Conservation (phyloP, 1,140 invertebrate species). For the Scaptomyza graminum region DNA sequence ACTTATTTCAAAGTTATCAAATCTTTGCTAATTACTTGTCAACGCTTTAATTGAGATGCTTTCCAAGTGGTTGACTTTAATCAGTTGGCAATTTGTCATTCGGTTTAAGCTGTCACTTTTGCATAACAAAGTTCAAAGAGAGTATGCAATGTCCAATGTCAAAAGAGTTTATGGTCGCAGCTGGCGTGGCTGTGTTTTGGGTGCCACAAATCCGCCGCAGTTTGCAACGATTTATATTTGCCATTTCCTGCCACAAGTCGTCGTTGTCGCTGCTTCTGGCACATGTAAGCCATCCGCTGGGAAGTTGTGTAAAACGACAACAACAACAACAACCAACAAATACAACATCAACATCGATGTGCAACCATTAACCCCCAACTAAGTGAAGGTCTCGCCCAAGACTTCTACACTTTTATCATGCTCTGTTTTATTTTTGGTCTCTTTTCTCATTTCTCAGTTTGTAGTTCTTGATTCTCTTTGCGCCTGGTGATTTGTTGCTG, state of each 20-base stretch:
- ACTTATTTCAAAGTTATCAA: background rate
- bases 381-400: constrained; percentile 41
- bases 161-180: constrained; percentile 38
- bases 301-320: constrained; percentile 6
- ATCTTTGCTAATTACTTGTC: constrained; percentile 35
- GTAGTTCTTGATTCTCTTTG: background rate
- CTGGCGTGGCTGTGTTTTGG: constrained; percentile 25
- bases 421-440: constrained; percentile 38
- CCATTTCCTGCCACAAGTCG: constrained; percentile 49
- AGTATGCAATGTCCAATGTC: constrained; percentile 34
- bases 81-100: constrained; percentile 29
- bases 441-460: background rate
- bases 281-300: constrained; percentile 35
- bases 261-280: constrained; percentile 7
- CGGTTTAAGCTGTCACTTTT: constrained; percentile 16
- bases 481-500: constrained; percentile 68
- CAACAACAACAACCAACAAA: background rate
- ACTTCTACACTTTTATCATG: constrained; percentile 1
- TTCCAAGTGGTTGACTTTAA: constrained; percentile 24
- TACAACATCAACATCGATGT: constrained; percentile 26
- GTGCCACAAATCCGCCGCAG: constrained; percentile 34
- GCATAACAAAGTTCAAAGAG: constrained; percentile 19
- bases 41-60: constrained; percentile 16
- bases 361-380: constrained; percentile 53
- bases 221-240: constrained; percentile 47